These are phyloP conservation scores for Ceyx cyanopectus DNA, from an alignment of 2,113 vertebrate genomes.

Conservation along the genomic window DNA sequence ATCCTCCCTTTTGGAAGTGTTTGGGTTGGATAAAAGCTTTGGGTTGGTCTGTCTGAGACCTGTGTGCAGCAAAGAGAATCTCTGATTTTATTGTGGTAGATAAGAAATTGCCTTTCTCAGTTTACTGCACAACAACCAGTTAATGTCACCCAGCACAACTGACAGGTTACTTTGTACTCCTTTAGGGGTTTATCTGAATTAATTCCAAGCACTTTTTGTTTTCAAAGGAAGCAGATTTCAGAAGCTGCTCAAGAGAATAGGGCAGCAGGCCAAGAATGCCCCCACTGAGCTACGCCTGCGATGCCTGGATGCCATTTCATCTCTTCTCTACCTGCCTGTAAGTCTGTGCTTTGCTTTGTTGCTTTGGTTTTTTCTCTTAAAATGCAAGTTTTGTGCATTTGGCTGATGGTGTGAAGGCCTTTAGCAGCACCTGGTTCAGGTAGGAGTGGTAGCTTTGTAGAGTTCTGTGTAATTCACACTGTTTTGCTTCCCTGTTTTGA, in stretches of 20 bases:
- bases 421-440: background rate
- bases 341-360: conserved; percentile 9
- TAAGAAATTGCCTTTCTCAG: background rate
- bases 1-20: background rate
- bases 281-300: conserved; percentile 87
- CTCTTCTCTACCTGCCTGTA: conserved; percentile 88
- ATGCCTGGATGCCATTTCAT: conserved; percentile 89
- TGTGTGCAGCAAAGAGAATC: background rate
- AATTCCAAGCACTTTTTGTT: background rate
- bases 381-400: background rate
- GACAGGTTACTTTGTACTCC: background rate
- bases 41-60: background rate
- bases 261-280: conserved; percentile 84
- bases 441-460: background rate
- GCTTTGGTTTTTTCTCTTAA: no score
- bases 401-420: background rate
- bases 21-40: background rate
- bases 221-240: conserved; percentile 83
- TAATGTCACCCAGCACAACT: background rate
- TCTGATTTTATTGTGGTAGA: background rate
- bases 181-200: background rate
- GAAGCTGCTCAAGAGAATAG: conserved; percentile 81
- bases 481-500: background rate
- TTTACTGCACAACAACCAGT: background rate
- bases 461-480: background rate